These are phyloP conservation scores for Pelobates cultripes DNA, from an alignment of 2,797 vertebrate genomes.

Conservation along the genomic window DNA sequence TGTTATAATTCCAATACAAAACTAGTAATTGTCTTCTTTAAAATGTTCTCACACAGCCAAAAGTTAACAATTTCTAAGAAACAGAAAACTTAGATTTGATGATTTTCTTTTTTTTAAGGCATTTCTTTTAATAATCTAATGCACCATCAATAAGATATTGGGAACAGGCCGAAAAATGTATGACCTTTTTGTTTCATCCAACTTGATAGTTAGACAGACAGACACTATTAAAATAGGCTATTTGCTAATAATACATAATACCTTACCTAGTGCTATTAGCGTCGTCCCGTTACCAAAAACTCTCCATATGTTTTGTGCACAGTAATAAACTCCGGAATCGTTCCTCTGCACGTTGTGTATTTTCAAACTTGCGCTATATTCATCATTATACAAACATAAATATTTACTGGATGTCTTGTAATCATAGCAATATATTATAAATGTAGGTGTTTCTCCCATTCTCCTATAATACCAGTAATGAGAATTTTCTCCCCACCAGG, in stretches of 20 bases:
- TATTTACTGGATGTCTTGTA: neutral
- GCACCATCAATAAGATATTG: too few species aligned
- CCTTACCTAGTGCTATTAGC: conserved; percentile 41
- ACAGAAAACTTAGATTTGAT: too few species aligned
- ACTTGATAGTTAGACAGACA: too few species aligned
- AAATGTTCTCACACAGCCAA: too few species aligned
- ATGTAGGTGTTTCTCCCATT: neutral
- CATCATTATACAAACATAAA: neutral
- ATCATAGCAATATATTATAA: rapidly evolving
- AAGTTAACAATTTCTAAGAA: too few species aligned
- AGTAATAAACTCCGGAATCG: conserved; percentile 31
- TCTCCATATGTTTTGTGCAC: rapidly evolving
- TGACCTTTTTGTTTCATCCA: too few species aligned
- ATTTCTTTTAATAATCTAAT: too few species aligned
- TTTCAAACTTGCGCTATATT: neutral
- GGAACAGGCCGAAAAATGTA: too few species aligned
- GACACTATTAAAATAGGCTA: too few species aligned
- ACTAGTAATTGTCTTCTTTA: too few species aligned
- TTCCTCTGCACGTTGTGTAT: neutral
- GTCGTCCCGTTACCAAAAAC: neutral
- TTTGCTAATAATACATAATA: neutral
- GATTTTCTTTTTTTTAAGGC: too few species aligned
- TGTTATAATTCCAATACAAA: too few species aligned
- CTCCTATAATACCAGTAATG: conserved; percentile 7
- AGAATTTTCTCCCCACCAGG: rapidly evolving